Evolutionary conservation across 2,888 invertebrate genomes (phyloP).

Genomic region (Melanargia galathea): DNA sequence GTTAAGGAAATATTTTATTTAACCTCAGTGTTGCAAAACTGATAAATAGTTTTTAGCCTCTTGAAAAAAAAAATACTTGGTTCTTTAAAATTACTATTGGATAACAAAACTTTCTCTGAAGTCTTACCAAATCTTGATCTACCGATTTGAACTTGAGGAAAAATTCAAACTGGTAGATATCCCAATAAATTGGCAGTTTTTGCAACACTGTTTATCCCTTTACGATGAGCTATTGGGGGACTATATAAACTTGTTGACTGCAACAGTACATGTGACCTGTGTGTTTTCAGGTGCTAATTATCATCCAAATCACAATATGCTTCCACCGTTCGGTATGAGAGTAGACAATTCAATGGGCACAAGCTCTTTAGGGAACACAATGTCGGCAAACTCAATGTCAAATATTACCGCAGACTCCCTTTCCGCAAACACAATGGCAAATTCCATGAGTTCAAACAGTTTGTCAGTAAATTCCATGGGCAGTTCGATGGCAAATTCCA

Average conservation of each 20-base stretch:
- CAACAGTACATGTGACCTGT: constrained; percentile 18
- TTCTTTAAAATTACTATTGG: not conserved
- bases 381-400: constrained; percentile 42
- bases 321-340: constrained; percentile 79
- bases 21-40: constrained; percentile 1
- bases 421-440: constrained; percentile 39
- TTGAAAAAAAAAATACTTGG: not conserved
- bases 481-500: constrained; percentile 37
- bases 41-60: not conserved
- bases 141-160: no score
- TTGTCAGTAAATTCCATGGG: constrained; percentile 39
- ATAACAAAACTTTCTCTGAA: not conserved
- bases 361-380: constrained; percentile 44
- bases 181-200: not conserved
- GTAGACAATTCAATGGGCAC: constrained; percentile 62
- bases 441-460: constrained; percentile 39
- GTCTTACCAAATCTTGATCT: not conserved
- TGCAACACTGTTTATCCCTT: not conserved
- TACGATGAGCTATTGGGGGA: not conserved
- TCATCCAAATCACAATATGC: constrained; percentile 74
- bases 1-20: constrained; percentile 9
- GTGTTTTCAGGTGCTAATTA: constrained; percentile 76
- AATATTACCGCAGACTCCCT: constrained; percentile 39
- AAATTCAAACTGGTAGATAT: not conserved
- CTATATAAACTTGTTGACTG: not conserved